phyloP scores from a whole-genome alignment of 2,888 invertebrate genomes.

The Diadegma fenestrale region DNA sequence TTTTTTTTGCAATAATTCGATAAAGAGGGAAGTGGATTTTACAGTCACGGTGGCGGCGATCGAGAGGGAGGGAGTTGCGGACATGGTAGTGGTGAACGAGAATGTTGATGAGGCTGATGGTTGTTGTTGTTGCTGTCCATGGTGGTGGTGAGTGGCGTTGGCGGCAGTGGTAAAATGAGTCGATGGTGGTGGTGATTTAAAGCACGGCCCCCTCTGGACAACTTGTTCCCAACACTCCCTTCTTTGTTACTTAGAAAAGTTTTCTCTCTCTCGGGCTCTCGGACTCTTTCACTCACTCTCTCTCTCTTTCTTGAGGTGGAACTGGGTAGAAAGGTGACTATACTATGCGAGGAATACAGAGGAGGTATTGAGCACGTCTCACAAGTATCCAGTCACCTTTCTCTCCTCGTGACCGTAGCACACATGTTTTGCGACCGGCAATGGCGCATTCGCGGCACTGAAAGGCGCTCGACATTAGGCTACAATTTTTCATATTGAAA shows the following conservation, averaged over 20 bases:
- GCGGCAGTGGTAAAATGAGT: conserved; percentile 38
- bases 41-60: not conserved
- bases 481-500: conserved; percentile 16
- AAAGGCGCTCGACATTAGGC: conserved; percentile 58
- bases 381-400: conserved; percentile 82
- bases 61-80: not conserved
- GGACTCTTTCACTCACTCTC: not conserved
- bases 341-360: conserved; percentile 81
- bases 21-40: not conserved
- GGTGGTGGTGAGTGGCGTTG: conserved; percentile 35
- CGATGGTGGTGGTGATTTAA: conserved; percentile 58
- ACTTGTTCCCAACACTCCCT: conserved; percentile 74
- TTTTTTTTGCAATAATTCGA: not conserved
- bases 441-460: conserved; percentile 70
- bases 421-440: conserved; percentile 80
- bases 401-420: conserved; percentile 84
- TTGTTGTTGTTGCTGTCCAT: conserved; percentile 28
- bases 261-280: not conserved
- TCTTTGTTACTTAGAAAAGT: conserved; percentile 74
- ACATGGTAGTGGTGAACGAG: conserved; percentile 60
- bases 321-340: conserved; percentile 81
- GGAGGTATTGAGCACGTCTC: conserved; percentile 82
- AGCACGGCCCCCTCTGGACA: conserved; percentile 51
- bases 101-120: conserved; percentile 18
- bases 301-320: conserved; percentile 45